These are phyloP conservation scores for Lingula anatina DNA, from an alignment of 2,888 invertebrate genomes.

Conservation along the genomic window DNA sequence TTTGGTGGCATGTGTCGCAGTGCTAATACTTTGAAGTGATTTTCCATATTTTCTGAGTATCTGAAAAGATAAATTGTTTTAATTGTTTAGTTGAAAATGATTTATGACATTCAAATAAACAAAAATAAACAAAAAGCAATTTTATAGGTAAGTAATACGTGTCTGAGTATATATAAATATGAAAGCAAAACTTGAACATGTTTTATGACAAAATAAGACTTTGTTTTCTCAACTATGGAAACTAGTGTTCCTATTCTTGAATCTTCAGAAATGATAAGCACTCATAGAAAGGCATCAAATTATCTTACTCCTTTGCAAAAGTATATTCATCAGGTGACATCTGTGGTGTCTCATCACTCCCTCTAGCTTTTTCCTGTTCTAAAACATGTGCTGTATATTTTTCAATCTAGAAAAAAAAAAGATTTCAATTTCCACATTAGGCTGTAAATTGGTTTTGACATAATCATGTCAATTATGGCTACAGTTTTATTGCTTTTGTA, in stretches of 20 bases:
- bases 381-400: slow-evolving; percentile 68
- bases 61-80: slow-evolving; percentile 20
- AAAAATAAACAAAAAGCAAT: no score
- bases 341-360: slow-evolving; percentile 59
- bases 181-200: not conserved
- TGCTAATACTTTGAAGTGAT: slow-evolving; percentile 65
- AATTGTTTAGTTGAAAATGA: no score
- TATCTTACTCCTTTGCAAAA: slow-evolving; percentile 65
- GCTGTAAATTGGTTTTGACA: no score
- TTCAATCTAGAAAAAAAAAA: slow-evolving; percentile 62
- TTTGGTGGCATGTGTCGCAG: slow-evolving; percentile 73
- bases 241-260: not conserved
- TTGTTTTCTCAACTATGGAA: not conserved
- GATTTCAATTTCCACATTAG: no score
- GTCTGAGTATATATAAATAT: no score
- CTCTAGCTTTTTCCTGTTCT: slow-evolving; percentile 62
- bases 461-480: no score
- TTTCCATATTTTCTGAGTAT: slow-evolving; percentile 58
- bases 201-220: not conserved
- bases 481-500: no score
- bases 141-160: no score
- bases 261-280: not conserved
- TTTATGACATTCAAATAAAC: no score
- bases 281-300: not conserved
- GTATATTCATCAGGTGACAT: slow-evolving; percentile 70